These are phyloP conservation scores for Sitobion miscanthi DNA, from an alignment of 1,140 invertebrate genomes.

Conservation along the genomic window DNA sequence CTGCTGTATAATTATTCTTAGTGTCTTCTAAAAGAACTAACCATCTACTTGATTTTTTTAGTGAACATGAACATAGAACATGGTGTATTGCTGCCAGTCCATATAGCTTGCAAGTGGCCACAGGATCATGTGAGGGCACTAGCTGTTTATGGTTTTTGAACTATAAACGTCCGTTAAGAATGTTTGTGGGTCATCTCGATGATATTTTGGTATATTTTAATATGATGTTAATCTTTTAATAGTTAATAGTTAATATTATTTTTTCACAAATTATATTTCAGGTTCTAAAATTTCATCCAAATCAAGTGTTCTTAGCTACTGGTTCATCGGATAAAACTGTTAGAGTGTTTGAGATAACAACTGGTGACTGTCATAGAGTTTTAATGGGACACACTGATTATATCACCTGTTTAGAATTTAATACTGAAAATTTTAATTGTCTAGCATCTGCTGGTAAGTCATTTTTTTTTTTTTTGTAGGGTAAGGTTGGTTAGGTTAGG, in stretches of 20 bases:
- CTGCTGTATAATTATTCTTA: not conserved
- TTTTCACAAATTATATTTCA: conserved; percentile 10
- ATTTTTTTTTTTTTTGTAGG: not conserved
- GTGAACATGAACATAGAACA: conserved; percentile 15
- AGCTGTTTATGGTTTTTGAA: conserved; percentile 32
- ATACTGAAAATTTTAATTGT: not conserved
- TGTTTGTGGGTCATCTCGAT: conserved; percentile 30
- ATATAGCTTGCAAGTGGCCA: conserved; percentile 27
- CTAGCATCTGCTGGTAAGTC: conserved; percentile 39
- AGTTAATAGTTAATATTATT: not conserved
- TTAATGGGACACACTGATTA: not conserved
- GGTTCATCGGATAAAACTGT: conserved; percentile 44
- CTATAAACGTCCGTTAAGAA: conserved; percentile 25
- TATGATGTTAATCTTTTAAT: not conserved
- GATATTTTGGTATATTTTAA: conserved; percentile 36
- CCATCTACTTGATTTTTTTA: not conserved
- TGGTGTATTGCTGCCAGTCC: conserved; percentile 35
- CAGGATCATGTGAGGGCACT: conserved; percentile 3
- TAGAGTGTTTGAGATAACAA: not conserved
- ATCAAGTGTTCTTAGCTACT: conserved; percentile 33
- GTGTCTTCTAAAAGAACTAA: not conserved
- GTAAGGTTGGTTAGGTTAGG: not conserved
- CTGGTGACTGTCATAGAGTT: conserved; percentile 27
- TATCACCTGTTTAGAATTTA: conserved; percentile 38
- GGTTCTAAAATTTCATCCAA: conserved; percentile 48